Evolutionary conservation across 1,140 invertebrate genomes (phyloP).

Genomic region (Pachyrhynchus sulphureomaculatus): DNA sequence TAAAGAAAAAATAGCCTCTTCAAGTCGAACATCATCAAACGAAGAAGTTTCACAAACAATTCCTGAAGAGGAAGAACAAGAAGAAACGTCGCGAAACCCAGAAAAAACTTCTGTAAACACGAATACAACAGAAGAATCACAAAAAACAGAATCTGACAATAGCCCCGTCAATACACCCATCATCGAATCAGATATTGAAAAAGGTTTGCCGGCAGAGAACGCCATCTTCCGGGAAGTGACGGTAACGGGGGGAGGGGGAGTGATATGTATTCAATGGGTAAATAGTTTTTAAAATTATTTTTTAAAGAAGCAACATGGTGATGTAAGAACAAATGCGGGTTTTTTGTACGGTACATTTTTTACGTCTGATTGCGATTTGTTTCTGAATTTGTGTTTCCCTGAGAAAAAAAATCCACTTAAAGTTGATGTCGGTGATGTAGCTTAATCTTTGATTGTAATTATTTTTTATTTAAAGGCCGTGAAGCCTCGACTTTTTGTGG

Average conservation of each 20-base stretch:
- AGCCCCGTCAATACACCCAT: conserved; percentile 41
- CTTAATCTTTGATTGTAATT: too few species aligned
- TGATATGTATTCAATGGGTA: conserved; percentile 5
- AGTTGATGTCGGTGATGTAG: too few species aligned
- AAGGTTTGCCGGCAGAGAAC: conserved; percentile 37
- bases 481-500: too few species aligned
- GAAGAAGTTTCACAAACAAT: conserved; percentile 48
- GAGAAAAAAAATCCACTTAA: not conserved
- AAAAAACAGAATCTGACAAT: conserved; percentile 10
- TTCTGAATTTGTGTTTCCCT: not conserved
- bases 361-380: not conserved
- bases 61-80: conserved; percentile 46
- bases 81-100: conserved; percentile 23
- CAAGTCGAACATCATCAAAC: conserved; percentile 35
- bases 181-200: conserved; percentile 32
- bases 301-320: conserved; percentile 26
- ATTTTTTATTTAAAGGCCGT: too few species aligned
- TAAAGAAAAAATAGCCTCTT: conserved; percentile 28
- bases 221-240: conserved; percentile 45
- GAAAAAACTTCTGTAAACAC: conserved; percentile 5
- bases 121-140: not conserved
- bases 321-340: conserved; percentile 25
- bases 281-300: conserved; percentile 4
- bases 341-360: conserved; percentile 17
- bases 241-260: conserved; percentile 43